A percentile compares a stretch with the other conserved stretches of the same genome.
These are phyloP conservation scores for Kryphioiulus occultus DNA, from an alignment of 2,888 invertebrate genomes.

Conservation along the genomic window DNA sequence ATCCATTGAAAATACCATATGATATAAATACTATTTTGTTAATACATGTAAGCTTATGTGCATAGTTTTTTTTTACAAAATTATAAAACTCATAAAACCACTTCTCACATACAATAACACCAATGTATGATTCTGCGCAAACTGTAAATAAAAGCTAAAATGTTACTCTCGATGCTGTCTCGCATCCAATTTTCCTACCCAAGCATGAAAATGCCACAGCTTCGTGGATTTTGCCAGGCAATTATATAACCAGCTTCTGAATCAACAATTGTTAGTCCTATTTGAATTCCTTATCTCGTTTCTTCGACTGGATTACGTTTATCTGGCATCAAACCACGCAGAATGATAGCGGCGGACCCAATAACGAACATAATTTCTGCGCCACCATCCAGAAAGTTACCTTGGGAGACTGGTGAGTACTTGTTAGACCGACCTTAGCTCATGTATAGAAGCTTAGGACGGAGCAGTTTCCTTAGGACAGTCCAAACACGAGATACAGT, in stretches of 20 bases:
- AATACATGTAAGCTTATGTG: too few species aligned
- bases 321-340: background rate
- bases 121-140: too few species aligned
- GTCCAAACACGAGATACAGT: too few species aligned
- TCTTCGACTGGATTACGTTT: background rate
- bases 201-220: background rate
- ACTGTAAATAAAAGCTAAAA: too few species aligned
- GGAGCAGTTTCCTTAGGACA: background rate
- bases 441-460: too few species aligned
- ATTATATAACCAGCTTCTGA: background rate
- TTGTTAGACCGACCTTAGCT: background rate
- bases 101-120: too few species aligned
- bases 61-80: too few species aligned
- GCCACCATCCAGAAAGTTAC: background rate
- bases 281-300: background rate
- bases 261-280: background rate
- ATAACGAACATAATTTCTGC: background rate
- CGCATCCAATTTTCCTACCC: background rate
- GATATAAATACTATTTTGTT: too few species aligned
- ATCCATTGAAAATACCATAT: too few species aligned
- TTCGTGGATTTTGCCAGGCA: background rate
- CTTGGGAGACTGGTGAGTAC: background rate
- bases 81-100: too few species aligned
- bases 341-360: background rate
- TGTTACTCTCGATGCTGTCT: too few species aligned